Evolutionary conservation across 2,113 vertebrate species (phyloP), one percentile per base, ranked within the genome.

Genomic region (Setophaga kirtlandii): DNA sequence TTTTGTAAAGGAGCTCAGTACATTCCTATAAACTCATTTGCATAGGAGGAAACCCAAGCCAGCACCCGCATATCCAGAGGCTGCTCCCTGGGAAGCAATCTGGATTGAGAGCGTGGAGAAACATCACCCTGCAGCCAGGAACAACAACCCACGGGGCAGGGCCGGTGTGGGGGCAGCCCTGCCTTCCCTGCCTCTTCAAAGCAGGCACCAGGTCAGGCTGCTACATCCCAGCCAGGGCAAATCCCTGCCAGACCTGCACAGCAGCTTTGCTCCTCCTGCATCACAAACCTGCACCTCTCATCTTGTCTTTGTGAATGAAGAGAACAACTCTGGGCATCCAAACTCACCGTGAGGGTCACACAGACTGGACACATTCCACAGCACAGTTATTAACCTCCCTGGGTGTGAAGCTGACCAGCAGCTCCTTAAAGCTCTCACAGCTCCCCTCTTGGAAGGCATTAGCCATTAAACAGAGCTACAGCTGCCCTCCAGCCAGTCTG

Each of bases 1-100:
- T 33, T 94, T 52, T 46, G 73, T 47, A 69, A 83, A 94, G 79
- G 28, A 95, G 73, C 33, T 87, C 18, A 47, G 60, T 14, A 39
- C 46, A 22, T 83, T 83, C 64, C 90, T 78, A 25, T 15, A 67
- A 92, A 78, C 35, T 44, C 69, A 59, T 62, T 81, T 80, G 47
- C 94, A 71, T 28, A 46, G 67, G 65, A 93, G 37, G 35, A 87
- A 83, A 78, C 21, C 27, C 68, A 77, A 65, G 55, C 20, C 65
- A 85, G 47, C 24, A 3, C 16, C 46, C 6, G 0, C 25, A 12
- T 25, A 73, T 5, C 56, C 74, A 55, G 80, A 70, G 64, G 1
- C 81, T 64, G 62, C 2, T 84, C 62, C 69, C 81, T 76, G n/a
- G 39, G 62, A 73, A 92, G 44, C 13, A 37, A 6, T 35, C 41